These are phyloP conservation scores for Platalea minor DNA, from an alignment of 2,797 vertebrate species.

Conservation along the genomic window DNA sequence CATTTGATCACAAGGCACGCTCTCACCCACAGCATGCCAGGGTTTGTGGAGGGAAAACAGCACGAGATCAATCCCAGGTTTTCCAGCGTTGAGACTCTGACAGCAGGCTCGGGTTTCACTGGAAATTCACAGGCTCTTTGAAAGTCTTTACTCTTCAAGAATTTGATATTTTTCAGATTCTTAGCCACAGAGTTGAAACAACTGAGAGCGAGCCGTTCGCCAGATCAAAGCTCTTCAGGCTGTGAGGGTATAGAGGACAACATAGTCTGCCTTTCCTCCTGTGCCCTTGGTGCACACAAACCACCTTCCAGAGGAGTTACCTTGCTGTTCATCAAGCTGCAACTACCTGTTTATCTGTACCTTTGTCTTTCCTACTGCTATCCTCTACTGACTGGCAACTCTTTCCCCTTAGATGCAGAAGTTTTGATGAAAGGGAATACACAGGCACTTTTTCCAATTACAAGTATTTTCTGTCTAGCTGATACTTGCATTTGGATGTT, in stretches of 20 bases:
- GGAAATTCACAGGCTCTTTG: not conserved
- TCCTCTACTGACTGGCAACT: not conserved
- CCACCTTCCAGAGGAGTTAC: not conserved
- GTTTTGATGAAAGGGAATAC: not conserved
- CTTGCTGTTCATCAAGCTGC: not conserved
- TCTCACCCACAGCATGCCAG: not conserved
- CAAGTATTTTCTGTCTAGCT: not conserved
- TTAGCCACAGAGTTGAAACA: not conserved
- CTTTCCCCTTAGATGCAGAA: not conserved
- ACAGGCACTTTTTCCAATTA: not conserved
- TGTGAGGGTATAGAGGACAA: not conserved
- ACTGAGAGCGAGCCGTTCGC: not conserved
- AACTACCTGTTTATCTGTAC: not conserved
- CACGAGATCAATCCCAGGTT: not conserved
- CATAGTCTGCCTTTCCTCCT: not conserved
- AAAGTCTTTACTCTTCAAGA: not conserved
- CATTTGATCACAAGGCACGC: not conserved
- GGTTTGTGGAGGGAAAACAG: not conserved
- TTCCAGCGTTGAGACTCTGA: not conserved
- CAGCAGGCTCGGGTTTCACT: not conserved
- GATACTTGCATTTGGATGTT: not conserved
- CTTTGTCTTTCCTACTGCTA: not conserved
- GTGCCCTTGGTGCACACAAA: not conserved
- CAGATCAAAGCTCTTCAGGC: not conserved
- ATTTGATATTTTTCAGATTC: not conserved